phyloP scores from a whole-genome alignment of 2,113 vertebrate species.

The Mus musculus region DNA sequence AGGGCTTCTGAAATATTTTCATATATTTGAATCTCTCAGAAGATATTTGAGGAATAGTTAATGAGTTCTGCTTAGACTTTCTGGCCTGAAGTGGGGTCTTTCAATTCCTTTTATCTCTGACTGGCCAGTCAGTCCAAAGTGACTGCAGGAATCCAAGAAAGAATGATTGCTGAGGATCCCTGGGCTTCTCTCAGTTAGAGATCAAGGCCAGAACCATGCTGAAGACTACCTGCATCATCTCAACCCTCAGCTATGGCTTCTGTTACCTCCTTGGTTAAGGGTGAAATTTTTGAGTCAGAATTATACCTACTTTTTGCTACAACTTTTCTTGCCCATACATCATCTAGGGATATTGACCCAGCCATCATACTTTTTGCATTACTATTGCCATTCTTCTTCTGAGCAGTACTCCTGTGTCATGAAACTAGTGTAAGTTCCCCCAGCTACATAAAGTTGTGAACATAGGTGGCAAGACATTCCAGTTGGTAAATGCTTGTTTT shows the following conservation, averaged over 20 bases:
- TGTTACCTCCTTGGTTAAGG: conserved; percentile 80
- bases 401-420: not conserved
- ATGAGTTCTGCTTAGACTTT: too few species aligned
- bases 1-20: too few species aligned
- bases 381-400: conserved; percentile 74
- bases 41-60: too few species aligned
- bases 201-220: conserved; percentile 73
- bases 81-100: too few species aligned
- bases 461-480: not conserved
- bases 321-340: conserved; percentile 74
- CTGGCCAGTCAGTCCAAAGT: too few species aligned
- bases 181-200: conserved; percentile 61
- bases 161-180: conserved; percentile 72
- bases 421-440: conserved; percentile 51
- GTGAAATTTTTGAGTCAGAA: conserved; percentile 83
- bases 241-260: conserved; percentile 71
- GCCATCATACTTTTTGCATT: conserved; percentile 79
- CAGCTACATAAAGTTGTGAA: conserved; percentile 24
- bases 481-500: not conserved
- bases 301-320: conserved; percentile 74
- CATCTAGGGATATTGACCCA: conserved; percentile 66
- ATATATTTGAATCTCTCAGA: too few species aligned
- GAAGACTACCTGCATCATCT: not conserved
- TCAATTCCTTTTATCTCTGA: too few species aligned
- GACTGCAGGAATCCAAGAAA: conserved; percentile 30